Evolutionary conservation across 2,888 invertebrate genomes (phyloP), one percentile per base, ranked within the genome.

Genomic region (Hyposoter dolosus): DNA sequence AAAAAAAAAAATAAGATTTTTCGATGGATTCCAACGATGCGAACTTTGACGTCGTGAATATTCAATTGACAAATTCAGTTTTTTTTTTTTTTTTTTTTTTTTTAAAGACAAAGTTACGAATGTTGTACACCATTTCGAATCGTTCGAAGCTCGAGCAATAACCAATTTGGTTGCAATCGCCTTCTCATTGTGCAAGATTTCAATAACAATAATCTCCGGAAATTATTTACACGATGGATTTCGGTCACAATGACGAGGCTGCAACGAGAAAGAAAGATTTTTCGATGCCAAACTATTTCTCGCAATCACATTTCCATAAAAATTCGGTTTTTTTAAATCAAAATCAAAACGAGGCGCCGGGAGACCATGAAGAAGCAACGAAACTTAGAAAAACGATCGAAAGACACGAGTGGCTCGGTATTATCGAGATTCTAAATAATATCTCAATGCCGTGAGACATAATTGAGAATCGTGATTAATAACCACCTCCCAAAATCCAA

Each of bases 311-410:
- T 66, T 72, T 68, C 35, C 17, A 6, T 47, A 53, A 53, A 47
- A 81, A 5, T 63, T 82, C 43, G 47, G 6, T n/a, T 15, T 74
- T 56, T 74, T 60, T 28, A 47, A 56, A 47, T 66, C 17, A 40
- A 74, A 43, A 50, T 68, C 3, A 3, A 53, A 53, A 60, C 19
- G 65, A 65, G n/a, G 47, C 45, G 47, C 65, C 50, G 47, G 5
- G 2, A 40, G 40, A 23, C 23, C 23, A n/a, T 5, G 19, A 28
- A n/a, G 23, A 32, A 47, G 12, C 10, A 60, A 60, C 1, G 7
- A 45, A 53, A 32, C 9, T 72, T 32, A 5, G 19, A 35, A 53
- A 72, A 19, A 23, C 5, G 28, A 60, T 74, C 19, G 7, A 17
- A 43, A 60, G 43, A 60, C 43, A 40, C 56, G 28, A 43, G 15